These are phyloP conservation scores for Antheraea assamensis DNA, from an alignment of 2,888 invertebrate genomes.

Conservation along the genomic window DNA sequence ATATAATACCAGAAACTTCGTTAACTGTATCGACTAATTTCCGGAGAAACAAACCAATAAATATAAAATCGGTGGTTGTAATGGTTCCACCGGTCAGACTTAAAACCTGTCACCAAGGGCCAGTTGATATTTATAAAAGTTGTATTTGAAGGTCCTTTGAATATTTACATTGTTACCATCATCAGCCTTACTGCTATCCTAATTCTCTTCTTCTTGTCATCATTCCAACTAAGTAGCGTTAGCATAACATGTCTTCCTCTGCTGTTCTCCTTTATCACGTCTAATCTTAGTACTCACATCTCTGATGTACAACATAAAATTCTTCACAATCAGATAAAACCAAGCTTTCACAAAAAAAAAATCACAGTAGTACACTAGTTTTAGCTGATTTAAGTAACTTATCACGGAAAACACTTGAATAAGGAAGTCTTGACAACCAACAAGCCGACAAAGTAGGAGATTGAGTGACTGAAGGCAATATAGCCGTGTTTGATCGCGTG, in stretches of 20 bases:
- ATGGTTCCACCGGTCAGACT: neutral
- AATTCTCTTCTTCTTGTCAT: neutral
- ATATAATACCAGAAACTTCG: neutral
- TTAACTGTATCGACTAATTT: neutral
- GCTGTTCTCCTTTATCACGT: too few species aligned
- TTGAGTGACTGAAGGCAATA: slow-evolving; percentile 26
- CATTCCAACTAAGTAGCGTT: too few species aligned
- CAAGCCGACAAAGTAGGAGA: slow-evolving; percentile 23
- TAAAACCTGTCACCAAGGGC: neutral
- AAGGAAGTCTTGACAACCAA: slow-evolving; percentile 22
- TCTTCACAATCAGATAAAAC: neutral
- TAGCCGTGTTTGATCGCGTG: slow-evolving; percentile 23
- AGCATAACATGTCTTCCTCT: too few species aligned
- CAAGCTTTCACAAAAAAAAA: neutral
- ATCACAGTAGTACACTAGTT: neutral
- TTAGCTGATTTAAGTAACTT: neutral
- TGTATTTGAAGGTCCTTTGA: too few species aligned
- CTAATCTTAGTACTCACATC: too few species aligned
- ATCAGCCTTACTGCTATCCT: neutral
- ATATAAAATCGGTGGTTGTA: neutral
- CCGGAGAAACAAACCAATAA: neutral
- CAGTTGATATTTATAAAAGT: too few species aligned
- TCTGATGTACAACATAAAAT: too few species aligned
- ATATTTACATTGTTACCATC: neutral
- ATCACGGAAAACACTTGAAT: slow-evolving; percentile 13